phyloP scores from a whole-genome alignment of 2,113 vertebrate genomes.

The Hypomesus transpacificus region DNA sequence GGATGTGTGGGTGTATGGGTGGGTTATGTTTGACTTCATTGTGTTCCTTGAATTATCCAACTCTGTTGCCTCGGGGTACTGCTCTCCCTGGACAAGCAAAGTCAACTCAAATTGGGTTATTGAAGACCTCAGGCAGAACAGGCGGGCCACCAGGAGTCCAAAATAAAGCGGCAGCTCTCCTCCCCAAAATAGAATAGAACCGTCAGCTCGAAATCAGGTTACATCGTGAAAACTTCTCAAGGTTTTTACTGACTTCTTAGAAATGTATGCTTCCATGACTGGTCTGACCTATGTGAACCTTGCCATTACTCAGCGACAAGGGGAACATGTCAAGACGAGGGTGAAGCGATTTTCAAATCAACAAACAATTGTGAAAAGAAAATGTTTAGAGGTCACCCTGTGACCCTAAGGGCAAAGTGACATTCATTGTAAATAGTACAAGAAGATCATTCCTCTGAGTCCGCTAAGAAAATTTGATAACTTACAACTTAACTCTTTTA shows the following conservation, averaged over 20 bases:
- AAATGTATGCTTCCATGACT: not conserved
- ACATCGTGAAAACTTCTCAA: conserved; percentile 40
- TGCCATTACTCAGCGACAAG: not conserved
- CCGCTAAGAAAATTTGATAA: conserved; percentile 12
- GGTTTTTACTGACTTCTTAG: conserved; percentile 26
- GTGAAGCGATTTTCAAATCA: conserved; percentile 17
- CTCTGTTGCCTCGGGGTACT: conserved; percentile 52
- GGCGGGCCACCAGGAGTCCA: conserved; percentile 66
- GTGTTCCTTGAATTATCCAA: conserved; percentile 63
- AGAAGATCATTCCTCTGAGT: conserved; percentile 28
- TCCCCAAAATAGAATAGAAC: conserved; percentile 59
- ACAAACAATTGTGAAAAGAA: not conserved
- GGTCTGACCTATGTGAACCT: conserved; percentile 30
- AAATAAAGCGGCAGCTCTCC: conserved; percentile 63
- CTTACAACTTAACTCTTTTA: not conserved
- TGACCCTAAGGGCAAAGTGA: conserved; percentile 59
- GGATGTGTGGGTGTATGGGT: conserved; percentile 18
- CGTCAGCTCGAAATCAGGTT: conserved; percentile 60
- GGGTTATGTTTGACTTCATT: conserved; percentile 59
- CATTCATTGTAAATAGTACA: conserved; percentile 29
- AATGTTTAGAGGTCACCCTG: conserved; percentile 43
- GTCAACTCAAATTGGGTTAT: conserved; percentile 76
- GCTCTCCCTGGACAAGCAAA: conserved; percentile 68
- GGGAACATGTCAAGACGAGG: conserved; percentile 1
- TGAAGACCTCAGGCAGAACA: conserved; percentile 66